A percentile compares a stretch with the other conserved stretches of the same genome.
phyloP scores from a whole-genome alignment of 2,888 invertebrate genomes.

The Heliconius charithonia region DNA sequence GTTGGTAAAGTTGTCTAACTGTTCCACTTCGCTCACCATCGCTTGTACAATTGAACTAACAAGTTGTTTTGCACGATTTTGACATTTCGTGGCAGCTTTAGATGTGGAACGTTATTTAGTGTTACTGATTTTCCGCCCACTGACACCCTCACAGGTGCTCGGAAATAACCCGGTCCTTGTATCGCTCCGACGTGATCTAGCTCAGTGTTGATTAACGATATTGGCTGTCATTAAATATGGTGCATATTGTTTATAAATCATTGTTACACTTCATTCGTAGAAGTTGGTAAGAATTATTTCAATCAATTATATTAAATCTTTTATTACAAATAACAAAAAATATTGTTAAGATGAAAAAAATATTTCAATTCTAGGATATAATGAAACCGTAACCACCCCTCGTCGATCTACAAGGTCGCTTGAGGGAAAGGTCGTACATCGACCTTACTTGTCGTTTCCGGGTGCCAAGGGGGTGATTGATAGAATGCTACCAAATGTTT shows the following conservation, averaged over 20 bases:
- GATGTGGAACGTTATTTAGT: slow-evolving; percentile 44
- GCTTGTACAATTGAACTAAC: slow-evolving; percentile 41
- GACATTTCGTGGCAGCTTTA: slow-evolving; percentile 43
- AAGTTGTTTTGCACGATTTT: slow-evolving; percentile 47
- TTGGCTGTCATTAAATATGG: slow-evolving; percentile 25
- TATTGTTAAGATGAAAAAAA: not conserved
- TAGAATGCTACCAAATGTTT: slow-evolving; percentile 48
- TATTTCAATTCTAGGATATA: not conserved
- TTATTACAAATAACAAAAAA: not conserved
- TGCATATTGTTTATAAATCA: slow-evolving; percentile 20
- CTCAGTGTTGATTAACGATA: slow-evolving; percentile 31
- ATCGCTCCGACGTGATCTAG: slow-evolving; percentile 35
- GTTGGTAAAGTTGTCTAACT: slow-evolving; percentile 40
- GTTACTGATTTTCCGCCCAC: slow-evolving; percentile 44
- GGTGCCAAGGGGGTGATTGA: slow-evolving; percentile 68
- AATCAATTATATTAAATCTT: not conserved
- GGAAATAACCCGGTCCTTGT: slow-evolving; percentile 40
- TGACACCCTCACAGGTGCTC: slow-evolving; percentile 44
- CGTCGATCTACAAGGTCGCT: slow-evolving; percentile 64
- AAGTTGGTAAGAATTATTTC: not conserved
- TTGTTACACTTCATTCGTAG: not conserved
- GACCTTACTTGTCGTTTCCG: slow-evolving; percentile 68
- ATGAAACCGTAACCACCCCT: slow-evolving; percentile 45
- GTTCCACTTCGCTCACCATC: slow-evolving; percentile 40
- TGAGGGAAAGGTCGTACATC: slow-evolving; percentile 65